A percentile compares a stretch with the other conserved stretches of the same genome.
These are phyloP conservation scores for Diuraphis noxia DNA, from an alignment of 1,140 invertebrate species.

Conservation along the genomic window DNA sequence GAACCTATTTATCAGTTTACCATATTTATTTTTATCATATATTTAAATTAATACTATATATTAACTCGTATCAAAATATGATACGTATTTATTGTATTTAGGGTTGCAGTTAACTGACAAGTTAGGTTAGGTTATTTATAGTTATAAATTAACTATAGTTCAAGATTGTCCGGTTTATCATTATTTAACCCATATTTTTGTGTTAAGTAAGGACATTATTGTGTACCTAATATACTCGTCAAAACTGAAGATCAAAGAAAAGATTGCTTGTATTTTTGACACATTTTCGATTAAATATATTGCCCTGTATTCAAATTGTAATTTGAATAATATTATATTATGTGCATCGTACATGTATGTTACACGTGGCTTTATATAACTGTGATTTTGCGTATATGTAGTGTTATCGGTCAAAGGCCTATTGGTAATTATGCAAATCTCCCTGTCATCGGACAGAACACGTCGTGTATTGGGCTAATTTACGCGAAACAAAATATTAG, in stretches of 20 bases:
- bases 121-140: too few relatives aligned
- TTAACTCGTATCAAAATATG: not conserved
- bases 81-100: not conserved
- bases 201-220: too few relatives aligned
- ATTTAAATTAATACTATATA: not conserved
- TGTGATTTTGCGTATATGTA: not conserved
- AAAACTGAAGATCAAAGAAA: not conserved
- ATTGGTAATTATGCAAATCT: not conserved
- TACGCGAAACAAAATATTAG: not conserved
- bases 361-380: not conserved
- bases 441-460: not conserved
- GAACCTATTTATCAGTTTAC: not conserved
- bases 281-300: not conserved
- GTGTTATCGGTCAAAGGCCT: not conserved
- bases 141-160: not conserved
- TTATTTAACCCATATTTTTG: not conserved
- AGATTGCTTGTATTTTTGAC: not conserved
- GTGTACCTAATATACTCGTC: too few relatives aligned
- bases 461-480: not conserved
- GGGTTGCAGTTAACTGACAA: not conserved
- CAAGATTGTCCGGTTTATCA: not conserved
- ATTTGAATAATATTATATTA: too few relatives aligned
- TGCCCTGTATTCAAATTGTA: too few relatives aligned
- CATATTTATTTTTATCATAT: not conserved
- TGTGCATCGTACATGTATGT: too few relatives aligned